These are phyloP conservation scores for Cerastis leucographa DNA, from an alignment of 2,888 invertebrate species.

Conservation along the genomic window DNA sequence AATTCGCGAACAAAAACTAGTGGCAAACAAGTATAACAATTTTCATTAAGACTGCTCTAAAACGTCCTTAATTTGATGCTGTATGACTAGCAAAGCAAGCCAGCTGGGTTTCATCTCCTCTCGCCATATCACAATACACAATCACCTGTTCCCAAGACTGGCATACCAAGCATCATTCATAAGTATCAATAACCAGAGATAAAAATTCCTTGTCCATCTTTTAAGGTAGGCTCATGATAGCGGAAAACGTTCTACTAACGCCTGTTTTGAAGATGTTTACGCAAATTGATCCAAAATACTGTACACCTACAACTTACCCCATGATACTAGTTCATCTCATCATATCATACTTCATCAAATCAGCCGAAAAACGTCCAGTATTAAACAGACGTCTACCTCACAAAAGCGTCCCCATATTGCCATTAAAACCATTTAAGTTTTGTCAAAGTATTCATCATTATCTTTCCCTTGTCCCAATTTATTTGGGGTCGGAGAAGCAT, in stretches of 20 bases:
- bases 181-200: background rate
- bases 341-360: background rate
- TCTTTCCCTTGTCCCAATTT: too few relatives aligned
- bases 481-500: too few relatives aligned
- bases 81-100: background rate
- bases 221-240: background rate
- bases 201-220: constrained; percentile 7
- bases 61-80: background rate
- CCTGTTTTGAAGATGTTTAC: background rate
- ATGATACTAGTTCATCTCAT: background rate
- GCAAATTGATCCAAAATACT: background rate
- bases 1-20: too few relatives aligned
- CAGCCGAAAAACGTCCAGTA: background rate
- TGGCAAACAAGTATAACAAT: background rate
- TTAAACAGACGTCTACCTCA: background rate
- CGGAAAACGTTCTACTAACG: background rate
- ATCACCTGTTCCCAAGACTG: background rate
- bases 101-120: background rate
- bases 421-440: too few relatives aligned
- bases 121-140: background rate
- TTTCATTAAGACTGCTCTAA: background rate
- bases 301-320: background rate
- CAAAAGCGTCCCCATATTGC: background rate
- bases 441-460: too few relatives aligned
- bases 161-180: constrained; percentile 2